Evolutionary conservation across 92 coral and sea anemone genomes (phyloP).

Genomic region (Parazoanthus darwini): DNA sequence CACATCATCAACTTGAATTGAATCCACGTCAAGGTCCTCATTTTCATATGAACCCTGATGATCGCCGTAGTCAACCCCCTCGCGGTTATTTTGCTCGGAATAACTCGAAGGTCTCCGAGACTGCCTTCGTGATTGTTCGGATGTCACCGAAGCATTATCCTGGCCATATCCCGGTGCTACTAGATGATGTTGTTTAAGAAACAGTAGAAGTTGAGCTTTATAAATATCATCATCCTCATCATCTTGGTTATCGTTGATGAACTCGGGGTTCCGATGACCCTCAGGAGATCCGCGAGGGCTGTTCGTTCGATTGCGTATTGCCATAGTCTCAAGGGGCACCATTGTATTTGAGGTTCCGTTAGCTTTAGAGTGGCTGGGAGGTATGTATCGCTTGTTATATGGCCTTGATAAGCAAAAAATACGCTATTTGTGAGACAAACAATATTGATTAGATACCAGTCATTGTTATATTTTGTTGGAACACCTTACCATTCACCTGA

Average conservation of each 20-base stretch:
- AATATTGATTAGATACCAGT: neutral
- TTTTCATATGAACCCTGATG: conserved; percentile 4
- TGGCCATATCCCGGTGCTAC: conserved; percentile 55
- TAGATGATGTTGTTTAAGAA: conserved; percentile 80
- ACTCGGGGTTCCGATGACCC: conserved; percentile 59
- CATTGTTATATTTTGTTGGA: neutral
- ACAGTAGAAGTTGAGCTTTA: conserved; percentile 79
- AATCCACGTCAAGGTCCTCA: neutral
- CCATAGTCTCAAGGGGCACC: conserved; percentile 73
- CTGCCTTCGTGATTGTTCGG: conserved; percentile 54
- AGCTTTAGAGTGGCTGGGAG: neutral
- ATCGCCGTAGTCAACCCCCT: neutral
- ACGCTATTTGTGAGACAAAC: neutral
- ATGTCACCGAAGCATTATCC: conserved; percentile 61
- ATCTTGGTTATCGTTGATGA: conserved; percentile 35
- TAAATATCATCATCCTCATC: conserved; percentile 88
- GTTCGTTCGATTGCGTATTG: conserved; percentile 51
- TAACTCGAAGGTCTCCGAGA: conserved; percentile 52
- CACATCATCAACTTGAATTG: conserved; percentile 21
- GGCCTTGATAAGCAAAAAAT: neutral
- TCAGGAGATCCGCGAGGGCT: conserved; percentile 52
- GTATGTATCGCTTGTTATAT: neutral
- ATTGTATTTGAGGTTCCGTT: conserved; percentile 46
- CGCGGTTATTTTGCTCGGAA: neutral
- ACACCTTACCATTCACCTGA: too few species aligned